Conservation (phyloP, 2,888 invertebrate species). For the Mystacides longicornis region DNA sequence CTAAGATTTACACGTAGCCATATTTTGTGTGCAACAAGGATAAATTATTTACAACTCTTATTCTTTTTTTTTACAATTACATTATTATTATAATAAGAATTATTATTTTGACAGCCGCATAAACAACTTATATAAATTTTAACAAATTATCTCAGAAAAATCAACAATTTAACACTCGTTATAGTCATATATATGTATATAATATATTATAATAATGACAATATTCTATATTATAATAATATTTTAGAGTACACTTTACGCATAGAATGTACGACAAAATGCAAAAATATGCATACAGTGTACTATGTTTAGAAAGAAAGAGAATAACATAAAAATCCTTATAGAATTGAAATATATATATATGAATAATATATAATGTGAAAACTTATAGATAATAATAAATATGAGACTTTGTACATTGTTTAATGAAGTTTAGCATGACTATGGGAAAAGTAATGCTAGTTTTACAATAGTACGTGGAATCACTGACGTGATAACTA, state of each 20-base stretch:
- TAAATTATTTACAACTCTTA: constrained; percentile 20
- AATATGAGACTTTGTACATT: constrained; percentile 26
- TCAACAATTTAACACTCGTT: constrained; percentile 25
- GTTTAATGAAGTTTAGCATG: constrained; percentile 24
- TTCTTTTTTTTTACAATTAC: no score
- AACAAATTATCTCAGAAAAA: constrained; percentile 27
- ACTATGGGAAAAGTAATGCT: constrained; percentile 18
- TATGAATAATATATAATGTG: constrained; percentile 21
- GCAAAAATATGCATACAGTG: no score
- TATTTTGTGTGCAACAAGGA: no score
- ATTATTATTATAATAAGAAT: no score
- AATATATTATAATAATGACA: no score
- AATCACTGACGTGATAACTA: constrained; percentile 23
- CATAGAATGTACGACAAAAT: not conserved
- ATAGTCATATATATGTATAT: constrained; percentile 21
- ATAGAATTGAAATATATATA: not conserved
- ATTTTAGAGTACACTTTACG: constrained; percentile 24
- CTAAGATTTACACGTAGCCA: no score
- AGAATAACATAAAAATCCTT: not conserved
- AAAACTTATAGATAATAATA: constrained; percentile 24
- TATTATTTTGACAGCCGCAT: constrained; percentile 21
- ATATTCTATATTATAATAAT: constrained; percentile 24
- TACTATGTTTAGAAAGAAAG: no score
- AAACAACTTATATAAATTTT: constrained; percentile 26
- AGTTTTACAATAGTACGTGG: constrained; percentile 26